These are phyloP conservation scores for Coreius guichenoti DNA, from an alignment of 2,797 vertebrate species.

Conservation along the genomic window DNA sequence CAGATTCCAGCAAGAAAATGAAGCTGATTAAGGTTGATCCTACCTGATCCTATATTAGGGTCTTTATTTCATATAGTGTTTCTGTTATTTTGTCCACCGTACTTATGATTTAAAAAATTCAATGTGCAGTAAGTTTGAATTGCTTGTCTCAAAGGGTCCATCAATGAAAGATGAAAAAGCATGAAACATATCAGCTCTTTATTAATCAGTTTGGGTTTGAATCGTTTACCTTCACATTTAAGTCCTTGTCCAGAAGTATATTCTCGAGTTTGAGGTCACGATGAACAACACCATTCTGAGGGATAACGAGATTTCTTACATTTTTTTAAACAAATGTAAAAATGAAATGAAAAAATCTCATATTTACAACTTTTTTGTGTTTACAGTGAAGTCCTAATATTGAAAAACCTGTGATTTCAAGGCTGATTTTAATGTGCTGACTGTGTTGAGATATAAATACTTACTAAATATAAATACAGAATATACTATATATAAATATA, in stretches of 20 bases:
- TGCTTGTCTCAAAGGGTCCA: neutral
- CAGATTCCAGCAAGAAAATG: neutral
- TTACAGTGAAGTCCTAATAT: neutral
- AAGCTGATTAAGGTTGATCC: neutral
- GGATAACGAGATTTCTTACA: constrained; percentile 31
- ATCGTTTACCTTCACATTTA: constrained; percentile 80
- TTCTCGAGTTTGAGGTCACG: constrained; percentile 86
- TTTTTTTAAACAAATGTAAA: neutral
- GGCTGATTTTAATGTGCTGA: neutral
- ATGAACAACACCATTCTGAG: constrained; percentile 81
- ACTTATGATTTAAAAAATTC: neutral
- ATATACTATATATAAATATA: neutral
- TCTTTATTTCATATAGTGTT: neutral
- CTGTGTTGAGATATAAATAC: neutral
- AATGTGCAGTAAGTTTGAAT: neutral
- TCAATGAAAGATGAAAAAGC: neutral
- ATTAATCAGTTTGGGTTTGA: neutral
- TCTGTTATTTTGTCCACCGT: neutral
- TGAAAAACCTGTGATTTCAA: neutral
- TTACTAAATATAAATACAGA: neutral
- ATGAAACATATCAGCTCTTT: neutral
- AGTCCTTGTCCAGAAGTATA: constrained; percentile 81
- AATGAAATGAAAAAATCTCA: neutral
- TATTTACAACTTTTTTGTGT: neutral
- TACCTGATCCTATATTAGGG: neutral